A percentile compares a stretch with the other conserved stretches of the same genome.
phyloP scores from a whole-genome alignment of 1,140 invertebrate genomes.

The Diorhabda carinulata region DNA sequence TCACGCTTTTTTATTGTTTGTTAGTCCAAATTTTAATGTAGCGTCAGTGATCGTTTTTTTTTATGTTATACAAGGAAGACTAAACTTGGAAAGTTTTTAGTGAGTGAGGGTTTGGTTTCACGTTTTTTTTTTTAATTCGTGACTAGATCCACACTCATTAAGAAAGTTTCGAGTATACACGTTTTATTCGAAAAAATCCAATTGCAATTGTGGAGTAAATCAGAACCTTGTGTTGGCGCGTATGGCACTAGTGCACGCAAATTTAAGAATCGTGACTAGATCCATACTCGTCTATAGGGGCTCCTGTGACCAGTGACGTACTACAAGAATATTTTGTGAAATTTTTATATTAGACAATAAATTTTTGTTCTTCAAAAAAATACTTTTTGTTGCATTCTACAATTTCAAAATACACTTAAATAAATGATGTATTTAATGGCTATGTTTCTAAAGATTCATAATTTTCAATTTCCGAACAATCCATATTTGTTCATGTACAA shows the following conservation, averaged over 20 bases:
- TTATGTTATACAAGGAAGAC: constrained; percentile 8
- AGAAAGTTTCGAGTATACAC: constrained; percentile 38
- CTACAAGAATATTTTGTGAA: neutral
- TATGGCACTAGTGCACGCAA: constrained; percentile 72
- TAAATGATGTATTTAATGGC: too few relatives aligned
- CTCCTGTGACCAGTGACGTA: constrained; percentile 10
- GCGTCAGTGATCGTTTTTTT: constrained; percentile 17
- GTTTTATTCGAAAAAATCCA: neutral
- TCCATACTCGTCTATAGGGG: constrained; percentile 77
- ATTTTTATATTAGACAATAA: too few relatives aligned
- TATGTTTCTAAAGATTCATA: too few relatives aligned
- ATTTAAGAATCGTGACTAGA: constrained; percentile 68
- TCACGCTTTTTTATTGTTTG: constrained; percentile 19
- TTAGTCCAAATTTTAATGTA: constrained; percentile 9
- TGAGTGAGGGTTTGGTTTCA: constrained; percentile 71
- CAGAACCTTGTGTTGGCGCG: constrained; percentile 61
- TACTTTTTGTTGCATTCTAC: neutral
- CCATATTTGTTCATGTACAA: too few relatives aligned
- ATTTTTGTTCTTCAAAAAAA: constrained; percentile 7
- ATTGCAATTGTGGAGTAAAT: neutral
- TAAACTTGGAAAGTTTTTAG: constrained; percentile 44
- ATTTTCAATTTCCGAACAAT: too few relatives aligned
- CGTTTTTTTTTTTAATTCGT: constrained; percentile 57
- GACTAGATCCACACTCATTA: constrained; percentile 89
- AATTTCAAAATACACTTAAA: too few relatives aligned